These are phyloP conservation scores for Crocuta crocuta DNA, from an alignment of 2,113 vertebrate species.

Conservation along the genomic window DNA sequence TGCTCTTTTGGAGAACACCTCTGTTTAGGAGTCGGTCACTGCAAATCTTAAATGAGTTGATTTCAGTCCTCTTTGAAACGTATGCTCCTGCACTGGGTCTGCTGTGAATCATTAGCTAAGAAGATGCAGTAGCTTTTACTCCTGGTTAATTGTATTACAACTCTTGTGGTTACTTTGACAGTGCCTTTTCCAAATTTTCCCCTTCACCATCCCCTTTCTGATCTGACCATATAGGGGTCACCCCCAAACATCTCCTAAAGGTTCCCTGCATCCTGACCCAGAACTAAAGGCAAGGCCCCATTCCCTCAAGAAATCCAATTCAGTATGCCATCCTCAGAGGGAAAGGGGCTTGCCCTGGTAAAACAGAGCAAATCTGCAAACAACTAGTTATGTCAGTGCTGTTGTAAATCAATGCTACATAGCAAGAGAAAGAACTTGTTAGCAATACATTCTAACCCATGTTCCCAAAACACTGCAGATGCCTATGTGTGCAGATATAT, in stretches of 20 bases:
- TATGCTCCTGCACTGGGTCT: neutral
- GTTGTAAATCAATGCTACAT: neutral
- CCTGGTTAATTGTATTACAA: neutral
- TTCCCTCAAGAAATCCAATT: neutral
- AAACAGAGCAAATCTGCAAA: neutral
- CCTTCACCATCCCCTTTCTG: neutral
- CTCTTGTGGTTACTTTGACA: neutral
- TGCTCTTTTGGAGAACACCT: neutral
- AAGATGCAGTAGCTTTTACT: neutral
- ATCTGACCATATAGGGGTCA: neutral
- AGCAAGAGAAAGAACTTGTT: neutral
- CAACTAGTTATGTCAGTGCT: neutral
- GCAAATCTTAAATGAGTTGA: neutral
- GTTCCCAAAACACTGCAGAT: neutral
- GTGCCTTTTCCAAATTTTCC: neutral
- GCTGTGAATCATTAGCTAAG: neutral
- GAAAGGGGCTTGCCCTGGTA: neutral
- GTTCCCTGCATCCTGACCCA: neutral
- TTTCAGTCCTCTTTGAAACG: neutral
- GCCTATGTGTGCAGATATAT: neutral
- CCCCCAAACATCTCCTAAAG: neutral
- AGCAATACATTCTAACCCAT: neutral
- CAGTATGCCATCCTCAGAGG: neutral
- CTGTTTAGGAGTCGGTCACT: neutral
- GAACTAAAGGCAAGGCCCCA: neutral